A percentile compares a stretch with the other conserved stretches of the same genome.
Conservation (phyloP, 2,113 vertebrate species). For the Tonatia bakeri region DNA sequence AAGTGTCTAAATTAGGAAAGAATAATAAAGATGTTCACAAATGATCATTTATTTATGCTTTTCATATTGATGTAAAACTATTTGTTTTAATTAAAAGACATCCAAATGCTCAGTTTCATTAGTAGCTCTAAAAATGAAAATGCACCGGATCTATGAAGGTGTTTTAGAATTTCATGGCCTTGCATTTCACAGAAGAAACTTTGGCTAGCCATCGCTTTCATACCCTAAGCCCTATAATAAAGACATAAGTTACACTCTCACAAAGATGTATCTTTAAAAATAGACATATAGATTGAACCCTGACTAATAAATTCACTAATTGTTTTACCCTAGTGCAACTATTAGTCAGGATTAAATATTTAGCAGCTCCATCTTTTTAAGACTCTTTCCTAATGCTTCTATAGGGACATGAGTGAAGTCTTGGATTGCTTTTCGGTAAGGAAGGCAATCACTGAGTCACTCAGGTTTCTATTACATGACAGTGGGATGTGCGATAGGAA, state of each 20-base stretch:
- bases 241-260: neutral
- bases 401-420: neutral
- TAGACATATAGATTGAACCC: neutral
- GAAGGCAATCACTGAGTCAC: neutral
- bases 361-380: conserved; percentile 34
- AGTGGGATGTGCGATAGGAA: neutral
- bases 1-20: neutral
- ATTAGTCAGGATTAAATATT: conserved; percentile 56
- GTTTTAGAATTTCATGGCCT: neutral
- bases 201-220: neutral
- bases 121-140: neutral
- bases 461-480: neutral
- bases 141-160: neutral
- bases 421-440: neutral
- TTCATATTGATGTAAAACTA: neutral
- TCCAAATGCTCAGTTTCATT: neutral
- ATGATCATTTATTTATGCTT: neutral
- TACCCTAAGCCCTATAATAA: neutral
- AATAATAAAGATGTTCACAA: neutral
- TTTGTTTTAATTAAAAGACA: conserved; percentile 20
- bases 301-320: conserved; percentile 14
- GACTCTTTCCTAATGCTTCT: neutral
- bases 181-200: neutral
- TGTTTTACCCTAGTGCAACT: conserved; percentile 20
- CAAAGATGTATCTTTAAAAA: conserved; percentile 2